Base-by-base conservation (phyloP, 2,113 vertebrate species). In the Syngnathus scovelli region DNA sequence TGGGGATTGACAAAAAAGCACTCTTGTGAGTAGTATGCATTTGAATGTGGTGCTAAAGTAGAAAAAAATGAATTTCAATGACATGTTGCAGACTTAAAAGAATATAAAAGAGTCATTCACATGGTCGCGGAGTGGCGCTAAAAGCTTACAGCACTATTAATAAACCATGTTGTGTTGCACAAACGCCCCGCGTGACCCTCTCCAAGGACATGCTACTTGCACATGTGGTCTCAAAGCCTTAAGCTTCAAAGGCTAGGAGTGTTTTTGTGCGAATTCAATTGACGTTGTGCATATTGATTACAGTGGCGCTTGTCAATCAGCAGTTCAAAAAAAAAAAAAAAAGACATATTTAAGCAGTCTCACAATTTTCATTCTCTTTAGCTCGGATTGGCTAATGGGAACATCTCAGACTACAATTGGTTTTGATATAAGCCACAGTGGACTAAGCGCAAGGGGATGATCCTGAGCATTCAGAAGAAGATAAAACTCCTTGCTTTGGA, bases 161-260 rank as follows among this genome's bases (percentile, higher is more conserved):
- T 90, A 91, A 83, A 78, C 73, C 64, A 55, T 59, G 77, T 67
- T 55, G 76, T 79, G 77, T 71, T 74, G 74, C 68, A 78, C 71
- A 84, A 86, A 86, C 39, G 70, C 58, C 66, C 71, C 61, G 75
- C 21, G 64, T 78, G 81, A 83, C 81, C 80, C 79, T 58, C 1
- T 46, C 46, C 58, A 62, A 7, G 56, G 19, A 33, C 49, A 44
- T 23, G 23, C 18, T 33, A 48, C 58, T 15, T 56, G 27, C 54
- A 56, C 54, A 33, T 12, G 54, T 58, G 27, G 55, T n/a, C 19
- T 52, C 49, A 21, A 52, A 52, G 49, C 19, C 49, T 21, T 52
- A 52, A 52, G 7, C 49, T n/a, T 52, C 49, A 52, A 21, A 52
- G 49, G 16, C 55, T 7, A 58, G 15, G 27, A 7, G 15, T 16